phyloP scores from a whole-genome alignment of 2,888 invertebrate genomes.

The Leucania comma region DNA sequence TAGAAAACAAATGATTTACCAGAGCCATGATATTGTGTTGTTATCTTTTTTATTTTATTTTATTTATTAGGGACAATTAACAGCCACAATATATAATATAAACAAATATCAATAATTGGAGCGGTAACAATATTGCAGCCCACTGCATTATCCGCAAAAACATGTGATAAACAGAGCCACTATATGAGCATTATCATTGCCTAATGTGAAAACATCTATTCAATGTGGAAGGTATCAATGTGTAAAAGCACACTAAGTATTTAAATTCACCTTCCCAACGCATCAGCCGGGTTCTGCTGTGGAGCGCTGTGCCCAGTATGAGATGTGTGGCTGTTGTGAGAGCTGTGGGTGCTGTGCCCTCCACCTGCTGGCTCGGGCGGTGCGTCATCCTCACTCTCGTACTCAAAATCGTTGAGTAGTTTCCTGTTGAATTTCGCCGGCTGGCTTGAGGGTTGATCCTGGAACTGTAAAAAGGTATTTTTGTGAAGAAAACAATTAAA shows the following conservation, averaged over 20 bases:
- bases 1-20: too few species aligned
- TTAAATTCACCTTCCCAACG: constrained; percentile 55
- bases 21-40: too few species aligned
- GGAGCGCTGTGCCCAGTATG: neutral
- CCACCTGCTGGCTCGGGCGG: constrained; percentile 66
- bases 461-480: constrained; percentile 73
- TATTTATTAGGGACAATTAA: too few species aligned
- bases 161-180: too few species aligned
- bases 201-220: too few species aligned
- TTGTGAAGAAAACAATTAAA: neutral
- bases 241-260: too few species aligned
- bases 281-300: constrained; percentile 61
- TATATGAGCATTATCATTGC: too few species aligned
- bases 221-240: neutral
- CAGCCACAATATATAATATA: too few species aligned
- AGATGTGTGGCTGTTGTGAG: constrained; percentile 36
- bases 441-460: constrained; percentile 81
- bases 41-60: too few species aligned
- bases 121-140: too few species aligned
- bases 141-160: too few species aligned
- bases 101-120: too few species aligned
- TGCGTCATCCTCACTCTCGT: constrained; percentile 97
- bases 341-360: constrained; percentile 64
- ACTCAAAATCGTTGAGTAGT: constrained; percentile 95
- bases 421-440: constrained; percentile 95